Base-by-base conservation (phyloP, 2,888 invertebrate species). In the Drosophila greeni region DNA sequence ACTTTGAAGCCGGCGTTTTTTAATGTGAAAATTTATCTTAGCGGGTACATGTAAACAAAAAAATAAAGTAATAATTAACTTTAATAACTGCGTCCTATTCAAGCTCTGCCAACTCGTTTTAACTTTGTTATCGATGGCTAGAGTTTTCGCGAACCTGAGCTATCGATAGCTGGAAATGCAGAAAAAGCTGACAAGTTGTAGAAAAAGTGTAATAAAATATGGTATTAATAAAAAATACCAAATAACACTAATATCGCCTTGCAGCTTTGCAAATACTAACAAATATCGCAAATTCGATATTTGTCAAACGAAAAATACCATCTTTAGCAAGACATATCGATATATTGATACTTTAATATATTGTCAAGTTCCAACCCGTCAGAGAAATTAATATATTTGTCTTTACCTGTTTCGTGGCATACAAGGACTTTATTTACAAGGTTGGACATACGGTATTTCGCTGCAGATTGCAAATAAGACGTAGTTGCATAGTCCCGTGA, bases 1-100 rank as follows among this genome's bases (percentile, higher is more conserved):
- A 14, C 11, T 33, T 33, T 23, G 33, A 14, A 31, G 48, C 33
- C 33, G 31, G 48, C 14, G 11, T 4, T 33, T 33, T 14, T 14
- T n/a, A n/a, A 9, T 9, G 14, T 9, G 18, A 8, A 18, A 7
- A 14, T 14, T 20, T 47, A 31, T 31, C 14, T 47, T 31, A 47
- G 45, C 45, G 45, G 29, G 29, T 31, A 31, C 29, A 47, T 47
- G 45, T 47, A 47, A 47, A 47, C 45, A 47, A 47, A 31, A 47
- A 47, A 45, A 47, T 24, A 45, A 47, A 47, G 45, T 47, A 47
- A 47, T 31, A 47, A 31, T 47, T 31, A 47, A 47, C 31, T 47
- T 47, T 47, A 47, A 45, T 29, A 45, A 47, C 45, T 47, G 45
- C 45, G 45, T 47, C 45, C 45, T 47, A 18, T 18, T 18, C 45